Evolutionary conservation across 2,888 invertebrate species (phyloP).

Genomic region (Athripsodes cinereus): DNA sequence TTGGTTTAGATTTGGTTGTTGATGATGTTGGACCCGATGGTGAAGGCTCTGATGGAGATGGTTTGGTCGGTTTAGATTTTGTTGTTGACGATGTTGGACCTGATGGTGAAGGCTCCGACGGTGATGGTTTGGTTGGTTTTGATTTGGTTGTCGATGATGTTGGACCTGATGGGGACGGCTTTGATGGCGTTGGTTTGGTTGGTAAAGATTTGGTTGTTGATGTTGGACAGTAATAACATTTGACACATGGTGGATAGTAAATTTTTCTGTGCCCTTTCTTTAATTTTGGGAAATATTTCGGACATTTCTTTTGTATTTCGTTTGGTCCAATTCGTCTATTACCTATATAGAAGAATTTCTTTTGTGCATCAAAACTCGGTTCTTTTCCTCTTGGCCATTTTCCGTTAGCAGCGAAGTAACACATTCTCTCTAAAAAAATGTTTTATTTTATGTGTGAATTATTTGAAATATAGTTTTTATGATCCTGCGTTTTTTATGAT

Average conservation of each 20-base stretch:
- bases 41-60: not conserved
- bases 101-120: conserved; percentile 13
- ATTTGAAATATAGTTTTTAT: not conserved
- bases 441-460: too few species aligned
- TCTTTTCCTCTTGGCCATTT: not conserved
- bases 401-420: conserved; percentile 7
- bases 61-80: too few species aligned
- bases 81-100: not conserved
- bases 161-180: not conserved
- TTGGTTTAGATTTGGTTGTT: not conserved
- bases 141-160: not conserved
- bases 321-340: not conserved
- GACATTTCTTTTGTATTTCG: conserved; percentile 10
- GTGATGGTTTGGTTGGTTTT: not conserved
- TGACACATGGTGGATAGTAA: conserved; percentile 5
- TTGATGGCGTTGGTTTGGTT: not conserved
- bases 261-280: conserved; percentile 5
- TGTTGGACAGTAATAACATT: conserved; percentile 28
- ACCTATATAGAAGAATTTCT: conserved; percentile 11
- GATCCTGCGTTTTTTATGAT: too few species aligned
- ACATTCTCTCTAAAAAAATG: conserved; percentile 8
- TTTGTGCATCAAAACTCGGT: not conserved
- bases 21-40: not conserved
- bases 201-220: not conserved
- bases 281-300: conserved; percentile 1